A percentile compares a stretch with the other conserved stretches of the same genome.
Evolutionary conservation across 2,888 invertebrate genomes (phyloP).

Genomic region (Alloplasta piceator): DNA sequence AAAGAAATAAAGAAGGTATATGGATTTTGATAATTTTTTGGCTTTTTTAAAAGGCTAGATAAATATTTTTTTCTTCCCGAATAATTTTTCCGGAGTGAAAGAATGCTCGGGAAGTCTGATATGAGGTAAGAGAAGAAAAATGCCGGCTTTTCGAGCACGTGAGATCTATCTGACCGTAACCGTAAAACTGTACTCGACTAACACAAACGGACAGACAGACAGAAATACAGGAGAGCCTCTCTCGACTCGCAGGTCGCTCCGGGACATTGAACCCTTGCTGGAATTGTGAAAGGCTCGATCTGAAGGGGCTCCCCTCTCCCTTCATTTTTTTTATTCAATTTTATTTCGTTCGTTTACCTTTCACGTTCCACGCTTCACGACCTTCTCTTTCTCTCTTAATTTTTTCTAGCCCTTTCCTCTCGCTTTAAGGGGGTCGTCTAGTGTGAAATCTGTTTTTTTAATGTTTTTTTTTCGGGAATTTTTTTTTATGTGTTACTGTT

Average conservation of each 20-base stretch:
- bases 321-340: slow-evolving; percentile 50
- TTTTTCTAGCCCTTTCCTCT: slow-evolving; percentile 15
- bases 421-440: too few relatives aligned
- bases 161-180: slow-evolving; percentile 62
- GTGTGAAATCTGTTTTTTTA: too few relatives aligned
- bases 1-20: too few relatives aligned
- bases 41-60: not conserved
- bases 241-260: slow-evolving; percentile 61
- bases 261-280: slow-evolving; percentile 74
- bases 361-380: slow-evolving; percentile 66
- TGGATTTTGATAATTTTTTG: too few relatives aligned
- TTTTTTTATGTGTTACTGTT: too few relatives aligned
- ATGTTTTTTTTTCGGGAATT: too few relatives aligned
- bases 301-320: slow-evolving; percentile 36
- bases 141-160: slow-evolving; percentile 45
- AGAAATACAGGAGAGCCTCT: slow-evolving; percentile 55
- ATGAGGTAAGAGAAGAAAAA: slow-evolving; percentile 5
- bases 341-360: slow-evolving; percentile 59
- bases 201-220: slow-evolving; percentile 4
- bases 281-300: slow-evolving; percentile 75
- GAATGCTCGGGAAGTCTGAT: not conserved
- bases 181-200: slow-evolving; percentile 70
- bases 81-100: not conserved
- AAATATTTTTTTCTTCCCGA: not conserved
- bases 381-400: slow-evolving; percentile 28